Base-by-base conservation (phyloP, 2,888 invertebrate genomes). In the Brachyptera risi region DNA sequence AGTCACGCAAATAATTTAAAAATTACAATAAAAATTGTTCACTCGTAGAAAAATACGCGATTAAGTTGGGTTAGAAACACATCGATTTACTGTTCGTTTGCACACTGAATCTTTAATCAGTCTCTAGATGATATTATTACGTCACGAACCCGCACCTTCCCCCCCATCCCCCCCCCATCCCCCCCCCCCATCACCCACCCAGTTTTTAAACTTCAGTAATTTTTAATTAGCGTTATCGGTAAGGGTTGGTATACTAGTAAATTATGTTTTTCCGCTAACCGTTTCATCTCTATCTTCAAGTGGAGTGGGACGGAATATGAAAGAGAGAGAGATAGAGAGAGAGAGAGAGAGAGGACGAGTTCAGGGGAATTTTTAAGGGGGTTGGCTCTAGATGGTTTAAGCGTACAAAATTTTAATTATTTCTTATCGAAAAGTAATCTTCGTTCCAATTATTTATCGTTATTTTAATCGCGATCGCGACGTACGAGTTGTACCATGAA, bases 341-440 rank as follows among this genome's bases (percentile, higher is more conserved):
- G 56, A 17, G 49, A 49, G 50, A 23, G 57, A 47, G 19, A 3
- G 3, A 9, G 38, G 2, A 17, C 13, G 21, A 51, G 31, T 26
- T 31, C 31, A 35, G 35, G 17, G 51, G 54, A 37, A 37, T 54
- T 54, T 54, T 54, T 37, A 54, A 54, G 54, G 54, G 54, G 44
- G 35, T 37, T 37, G 37, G 37, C 24, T 17, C 47, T n/a, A 51
- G 50, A 54, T 31, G 56, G 56, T 71, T 74, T 73, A 73, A 74
- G 73, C 72, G 75, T 74, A 74, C 73, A 73, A 73, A 73, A 73
- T 75, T 76, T 76, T 76, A 76, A 76, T 76, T 75, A 75, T 74
- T 73, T 71, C 75, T 75, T 75, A 75, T 76, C 75, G 75, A 72
- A 74, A 75, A 75, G 73, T 71, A 71, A 75, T 75, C 75, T 75